Conservation (phyloP, 2,888 invertebrate species). For the Andricus curvator region DNA sequence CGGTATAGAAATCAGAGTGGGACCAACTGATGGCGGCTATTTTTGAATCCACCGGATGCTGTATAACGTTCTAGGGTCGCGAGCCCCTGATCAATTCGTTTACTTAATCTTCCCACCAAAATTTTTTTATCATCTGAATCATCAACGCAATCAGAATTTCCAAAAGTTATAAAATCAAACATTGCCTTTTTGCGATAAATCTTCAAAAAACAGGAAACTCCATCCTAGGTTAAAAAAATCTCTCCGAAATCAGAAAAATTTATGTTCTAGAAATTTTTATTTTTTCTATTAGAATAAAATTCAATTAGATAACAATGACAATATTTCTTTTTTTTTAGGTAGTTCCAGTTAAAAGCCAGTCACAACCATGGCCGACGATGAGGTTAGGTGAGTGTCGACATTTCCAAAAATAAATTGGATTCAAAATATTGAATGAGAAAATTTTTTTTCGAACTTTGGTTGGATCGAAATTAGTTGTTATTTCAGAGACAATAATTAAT, state of each 20-base stretch:
- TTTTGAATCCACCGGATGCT: conserved; percentile 74
- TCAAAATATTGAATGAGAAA: no score
- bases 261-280: background rate
- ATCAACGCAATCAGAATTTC: background rate
- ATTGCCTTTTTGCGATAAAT: no score
- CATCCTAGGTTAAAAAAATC: no score
- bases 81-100: conserved; percentile 48
- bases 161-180: background rate
- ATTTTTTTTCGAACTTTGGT: no score
- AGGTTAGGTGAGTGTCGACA: conserved; percentile 89
- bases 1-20: conserved; percentile 75
- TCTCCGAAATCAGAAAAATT: background rate
- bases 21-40: conserved; percentile 75
- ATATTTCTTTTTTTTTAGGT: conserved; percentile 79
- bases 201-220: no score
- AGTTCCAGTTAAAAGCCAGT: conserved; percentile 80
- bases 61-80: conserved; percentile 59
- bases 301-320: background rate
- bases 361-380: conserved; percentile 94
- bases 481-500: no score
- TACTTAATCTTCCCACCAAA: conserved; percentile 18
- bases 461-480: no score
- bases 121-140: conserved; percentile 27
- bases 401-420: conserved; percentile 8
- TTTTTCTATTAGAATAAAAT: no score